Evolutionary conservation across 1,140 invertebrate species (phyloP), one percentile per base, ranked within the genome.

Genomic region (Bombus pyrosoma): DNA sequence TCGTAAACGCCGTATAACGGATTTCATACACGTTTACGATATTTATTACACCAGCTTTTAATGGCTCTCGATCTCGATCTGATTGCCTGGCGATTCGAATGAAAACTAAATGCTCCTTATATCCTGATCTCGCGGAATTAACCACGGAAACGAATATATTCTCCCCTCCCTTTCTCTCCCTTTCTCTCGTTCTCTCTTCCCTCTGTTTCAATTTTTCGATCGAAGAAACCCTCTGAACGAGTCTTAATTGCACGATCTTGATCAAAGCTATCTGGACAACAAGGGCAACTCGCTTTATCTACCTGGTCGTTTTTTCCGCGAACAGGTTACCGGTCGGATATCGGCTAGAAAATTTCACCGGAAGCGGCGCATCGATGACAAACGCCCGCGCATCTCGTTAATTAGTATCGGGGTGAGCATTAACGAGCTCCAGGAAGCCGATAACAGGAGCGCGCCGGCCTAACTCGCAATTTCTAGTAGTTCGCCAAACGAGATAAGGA

Each of bases 381-480:
- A 87, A 87, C 83, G 77, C 77, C 86, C 37, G 83, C 71, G 76
- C 86, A 71, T 87, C 86, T 79, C 83, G 83, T 87, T 87, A 87
- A 87, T 87, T 87, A 85, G 83, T 85, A 87, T 87, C 83, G 76
- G 76, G 75, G 47, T 76, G 71, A 22, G 82, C 86, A 85, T 87
- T 87, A 87, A 87, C 82, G 71, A 87, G 72, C 83, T 87, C 77
- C 71, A 85, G 82, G 81, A 76, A 87, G 76, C 18, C 85, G 81
- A 87, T 86, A 85, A 85, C 77, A 85, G 74, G 39, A 34, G 53
- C 76, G 59, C 76, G 8, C 28, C 59, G 71, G 73, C 85, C 85
- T 82, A 74, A 43, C 86, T 84, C 75, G 75, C 84, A 53, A 69
- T 84, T 84, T 87, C 81, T 84, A 79, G 57, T 79, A 87, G 86